Percentiles rank a stretch among this genome's conserved stretches.
Evolutionary conservation across 2,113 vertebrate species (phyloP).

Genomic region (Microcebus tavaratra): DNA sequence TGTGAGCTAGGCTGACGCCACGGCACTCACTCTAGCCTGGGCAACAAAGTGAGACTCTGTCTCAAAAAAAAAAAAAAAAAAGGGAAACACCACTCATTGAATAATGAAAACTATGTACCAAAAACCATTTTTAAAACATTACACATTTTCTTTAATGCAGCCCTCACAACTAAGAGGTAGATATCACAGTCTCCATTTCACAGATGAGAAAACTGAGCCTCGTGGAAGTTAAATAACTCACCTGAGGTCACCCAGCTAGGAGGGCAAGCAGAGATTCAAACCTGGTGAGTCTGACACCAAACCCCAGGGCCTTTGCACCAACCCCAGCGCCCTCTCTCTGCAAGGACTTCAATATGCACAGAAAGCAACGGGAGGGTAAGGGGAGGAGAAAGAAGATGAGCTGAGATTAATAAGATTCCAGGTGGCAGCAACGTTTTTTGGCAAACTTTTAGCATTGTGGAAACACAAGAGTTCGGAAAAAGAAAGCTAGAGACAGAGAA

Average conservation of each 20-base stretch:
- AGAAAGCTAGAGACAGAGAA: neutral
- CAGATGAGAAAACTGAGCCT: neutral
- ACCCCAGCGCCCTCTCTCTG: neutral
- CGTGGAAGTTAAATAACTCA: neutral
- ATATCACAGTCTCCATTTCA: neutral
- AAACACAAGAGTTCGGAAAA: neutral
- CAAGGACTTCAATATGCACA: rapidly evolving
- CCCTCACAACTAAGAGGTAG: neutral
- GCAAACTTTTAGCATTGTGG: neutral
- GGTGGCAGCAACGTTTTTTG: neutral
- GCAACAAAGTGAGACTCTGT: too few relatives aligned
- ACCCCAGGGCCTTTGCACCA: neutral
- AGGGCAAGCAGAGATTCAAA: neutral
- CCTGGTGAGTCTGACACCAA: neutral
- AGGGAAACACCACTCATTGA: too few relatives aligned
- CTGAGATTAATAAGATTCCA: neutral
- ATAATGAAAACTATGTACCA: rapidly evolving
- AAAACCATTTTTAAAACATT: neutral
- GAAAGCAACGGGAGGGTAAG: neutral
- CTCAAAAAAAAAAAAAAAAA: too few relatives aligned
- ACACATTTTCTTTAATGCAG: neutral
- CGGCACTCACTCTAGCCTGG: too few relatives aligned
- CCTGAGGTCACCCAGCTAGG: neutral
- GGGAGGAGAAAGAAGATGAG: rapidly evolving
- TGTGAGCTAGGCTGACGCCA: too few relatives aligned